Evolutionary conservation across 2,888 invertebrate species (phyloP).

Genomic region (Drosophila pseudotakahashii): DNA sequence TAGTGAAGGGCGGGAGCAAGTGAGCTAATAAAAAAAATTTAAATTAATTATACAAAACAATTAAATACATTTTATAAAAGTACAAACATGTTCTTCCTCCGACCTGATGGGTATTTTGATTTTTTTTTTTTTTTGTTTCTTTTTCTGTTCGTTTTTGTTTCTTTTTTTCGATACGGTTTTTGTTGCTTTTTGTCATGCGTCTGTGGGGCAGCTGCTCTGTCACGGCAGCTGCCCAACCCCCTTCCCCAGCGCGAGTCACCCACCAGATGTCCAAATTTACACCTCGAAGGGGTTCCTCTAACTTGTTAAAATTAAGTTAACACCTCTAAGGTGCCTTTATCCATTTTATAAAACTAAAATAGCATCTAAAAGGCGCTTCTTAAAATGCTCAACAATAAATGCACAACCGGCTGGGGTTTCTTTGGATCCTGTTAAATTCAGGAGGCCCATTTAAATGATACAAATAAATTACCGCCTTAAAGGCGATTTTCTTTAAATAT

Average conservation of each 20-base stretch:
- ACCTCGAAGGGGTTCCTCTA: conserved; percentile 92
- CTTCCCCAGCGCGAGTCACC: not conserved
- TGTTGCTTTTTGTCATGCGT: conserved; percentile 50
- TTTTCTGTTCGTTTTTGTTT: conserved; percentile 16
- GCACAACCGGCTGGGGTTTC: not conserved
- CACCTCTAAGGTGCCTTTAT: conserved; percentile 16
- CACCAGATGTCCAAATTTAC: conserved; percentile 16
- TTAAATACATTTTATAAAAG: conserved; percentile 75
- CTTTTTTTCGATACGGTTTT: conserved; percentile 41
- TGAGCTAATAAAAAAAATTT: conserved; percentile 59
- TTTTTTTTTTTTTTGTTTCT: conserved; percentile 11
- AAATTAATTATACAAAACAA: conserved; percentile 70
- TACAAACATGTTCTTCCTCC: conserved; percentile 66
- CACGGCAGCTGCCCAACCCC: conserved; percentile 53
- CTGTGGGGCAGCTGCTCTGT: conserved; percentile 56
- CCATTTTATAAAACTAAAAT: conserved; percentile 5
- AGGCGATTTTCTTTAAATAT: not conserved
- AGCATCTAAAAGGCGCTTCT: not conserved
- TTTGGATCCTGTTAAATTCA: not conserved
- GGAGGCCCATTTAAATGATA: too few relatives aligned
- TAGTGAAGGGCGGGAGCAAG: conserved; percentile 51
- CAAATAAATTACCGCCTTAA: not conserved
- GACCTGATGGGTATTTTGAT: conserved; percentile 17
- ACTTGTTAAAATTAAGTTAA: conserved; percentile 3
- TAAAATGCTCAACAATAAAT: not conserved